These are phyloP conservation scores for Psammodynastes pulverulentus DNA, from an alignment of 2,113 vertebrate genomes.

Conservation along the genomic window DNA sequence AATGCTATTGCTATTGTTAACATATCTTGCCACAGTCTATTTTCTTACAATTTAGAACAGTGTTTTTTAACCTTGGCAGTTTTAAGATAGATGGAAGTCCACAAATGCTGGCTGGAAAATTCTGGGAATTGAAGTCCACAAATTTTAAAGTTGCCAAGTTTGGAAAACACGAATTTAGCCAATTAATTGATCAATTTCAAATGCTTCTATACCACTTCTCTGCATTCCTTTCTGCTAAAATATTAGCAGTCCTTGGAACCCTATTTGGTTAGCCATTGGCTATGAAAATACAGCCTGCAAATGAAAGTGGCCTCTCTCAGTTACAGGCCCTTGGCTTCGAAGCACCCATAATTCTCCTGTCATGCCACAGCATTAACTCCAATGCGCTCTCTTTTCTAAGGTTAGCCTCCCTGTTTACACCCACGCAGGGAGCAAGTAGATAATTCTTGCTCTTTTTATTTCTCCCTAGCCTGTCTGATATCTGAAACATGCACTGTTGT, in stretches of 20 bases:
- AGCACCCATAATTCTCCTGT: constrained; percentile 50
- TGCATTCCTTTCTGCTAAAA: neutral
- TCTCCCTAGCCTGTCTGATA: constrained; percentile 46
- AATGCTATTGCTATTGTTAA: no score
- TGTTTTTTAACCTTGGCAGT: neutral
- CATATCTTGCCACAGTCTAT: neutral
- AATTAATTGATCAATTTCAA: neutral
- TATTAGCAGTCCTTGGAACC: neutral
- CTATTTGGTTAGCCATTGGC: neutral
- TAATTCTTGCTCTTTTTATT: constrained; percentile 47
- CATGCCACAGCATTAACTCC: constrained; percentile 51
- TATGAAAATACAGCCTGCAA: constrained; percentile 11
- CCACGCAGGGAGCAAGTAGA: constrained; percentile 47
- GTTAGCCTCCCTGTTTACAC: constrained; percentile 59
- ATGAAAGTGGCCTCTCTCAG: constrained; percentile 17
- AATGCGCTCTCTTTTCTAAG: constrained; percentile 57
- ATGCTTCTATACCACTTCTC: neutral
- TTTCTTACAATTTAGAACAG: neutral
- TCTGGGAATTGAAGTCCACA: neutral
- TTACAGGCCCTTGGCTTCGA: constrained; percentile 46
- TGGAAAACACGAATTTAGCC: neutral
- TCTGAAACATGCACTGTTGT: constrained; percentile 29
- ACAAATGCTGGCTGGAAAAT: neutral
- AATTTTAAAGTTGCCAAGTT: neutral
- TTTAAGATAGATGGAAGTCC: neutral